A percentile compares a stretch with the other conserved stretches of the same genome.
phyloP scores from a whole-genome alignment of 2,888 invertebrate genomes.

The Tiliacea aurago region DNA sequence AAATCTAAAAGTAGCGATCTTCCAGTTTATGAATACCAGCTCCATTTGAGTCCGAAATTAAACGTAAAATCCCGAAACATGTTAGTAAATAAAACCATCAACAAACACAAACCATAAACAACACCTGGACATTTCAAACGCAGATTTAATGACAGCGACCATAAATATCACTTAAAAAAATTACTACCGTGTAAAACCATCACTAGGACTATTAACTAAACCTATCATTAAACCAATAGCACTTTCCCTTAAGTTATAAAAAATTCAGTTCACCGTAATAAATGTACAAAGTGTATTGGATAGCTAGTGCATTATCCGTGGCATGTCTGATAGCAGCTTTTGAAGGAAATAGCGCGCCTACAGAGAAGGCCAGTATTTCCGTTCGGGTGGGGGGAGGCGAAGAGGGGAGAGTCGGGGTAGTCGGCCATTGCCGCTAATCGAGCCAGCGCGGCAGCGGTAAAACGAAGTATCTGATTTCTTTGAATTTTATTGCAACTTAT shows the following conservation, averaged over 20 bases:
- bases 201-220: conserved; percentile 43
- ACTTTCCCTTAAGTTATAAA: conserved; percentile 49
- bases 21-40: neutral
- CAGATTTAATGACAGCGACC: conserved; percentile 43
- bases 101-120: conserved; percentile 22
- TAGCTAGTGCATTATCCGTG: conserved; percentile 73
- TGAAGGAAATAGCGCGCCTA: conserved; percentile 79
- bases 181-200: conserved; percentile 44
- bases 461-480: conserved; percentile 80
- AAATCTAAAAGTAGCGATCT: neutral
- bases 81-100: conserved; percentile 29
- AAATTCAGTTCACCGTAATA: conserved; percentile 51
- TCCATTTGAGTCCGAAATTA: neutral
- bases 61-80: neutral
- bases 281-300: conserved; percentile 62
- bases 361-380: conserved; percentile 68
- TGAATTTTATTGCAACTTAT: conserved; percentile 68
- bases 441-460: conserved; percentile 68
- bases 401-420: conserved; percentile 37
- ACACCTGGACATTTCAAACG: conserved; percentile 31
- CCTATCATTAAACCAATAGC: conserved; percentile 46
- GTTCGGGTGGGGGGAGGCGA: conserved; percentile 47
- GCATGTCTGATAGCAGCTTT: conserved; percentile 74
- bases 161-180: conserved; percentile 45
- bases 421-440: conserved; percentile 62